phyloP scores from a whole-genome alignment of 1,140 invertebrate species.

The Scylla paramamosain region DNA sequence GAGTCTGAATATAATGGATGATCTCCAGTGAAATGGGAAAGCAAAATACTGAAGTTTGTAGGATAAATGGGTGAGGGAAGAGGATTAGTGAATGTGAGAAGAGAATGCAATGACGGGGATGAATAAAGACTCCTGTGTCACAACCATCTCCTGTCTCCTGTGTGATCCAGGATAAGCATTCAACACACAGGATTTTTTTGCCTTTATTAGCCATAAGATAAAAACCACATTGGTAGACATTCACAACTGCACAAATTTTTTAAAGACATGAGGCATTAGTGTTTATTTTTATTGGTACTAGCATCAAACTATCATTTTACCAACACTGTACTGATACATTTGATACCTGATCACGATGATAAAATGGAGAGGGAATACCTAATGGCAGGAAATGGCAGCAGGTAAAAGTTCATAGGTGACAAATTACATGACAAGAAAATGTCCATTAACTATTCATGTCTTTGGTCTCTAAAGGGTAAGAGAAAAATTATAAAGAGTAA shows the following conservation, averaged over 20 bases:
- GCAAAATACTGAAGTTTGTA: too few relatives aligned
- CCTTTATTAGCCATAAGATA: constrained; percentile 76
- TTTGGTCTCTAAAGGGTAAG: constrained; percentile 74
- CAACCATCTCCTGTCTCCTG: background rate
- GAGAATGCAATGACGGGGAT: too few relatives aligned
- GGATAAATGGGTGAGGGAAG: too few relatives aligned
- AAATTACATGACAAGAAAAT: constrained; percentile 72
- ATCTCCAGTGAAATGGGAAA: too few relatives aligned
- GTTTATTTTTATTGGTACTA: constrained; percentile 75
- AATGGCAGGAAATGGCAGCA: constrained; percentile 73
- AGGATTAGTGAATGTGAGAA: too few relatives aligned
- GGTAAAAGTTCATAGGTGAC: constrained; percentile 63
- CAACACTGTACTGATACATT: constrained; percentile 75
- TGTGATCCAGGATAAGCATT: background rate
- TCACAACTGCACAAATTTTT: constrained; percentile 75
- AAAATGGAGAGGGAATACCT: constrained; percentile 74
- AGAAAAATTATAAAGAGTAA: constrained; percentile 72
- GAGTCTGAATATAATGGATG: too few relatives aligned
- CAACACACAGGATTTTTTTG: constrained; percentile 51
- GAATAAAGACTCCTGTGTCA: too few relatives aligned
- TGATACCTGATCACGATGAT: constrained; percentile 75
- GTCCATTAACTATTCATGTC: constrained; percentile 75
- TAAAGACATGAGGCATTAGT: constrained; percentile 75
- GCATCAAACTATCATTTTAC: constrained; percentile 73
- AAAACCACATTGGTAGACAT: constrained; percentile 76